phyloP scores from a whole-genome alignment of 1,140 invertebrate genomes.

The Zaprionus camerounensis region DNA sequence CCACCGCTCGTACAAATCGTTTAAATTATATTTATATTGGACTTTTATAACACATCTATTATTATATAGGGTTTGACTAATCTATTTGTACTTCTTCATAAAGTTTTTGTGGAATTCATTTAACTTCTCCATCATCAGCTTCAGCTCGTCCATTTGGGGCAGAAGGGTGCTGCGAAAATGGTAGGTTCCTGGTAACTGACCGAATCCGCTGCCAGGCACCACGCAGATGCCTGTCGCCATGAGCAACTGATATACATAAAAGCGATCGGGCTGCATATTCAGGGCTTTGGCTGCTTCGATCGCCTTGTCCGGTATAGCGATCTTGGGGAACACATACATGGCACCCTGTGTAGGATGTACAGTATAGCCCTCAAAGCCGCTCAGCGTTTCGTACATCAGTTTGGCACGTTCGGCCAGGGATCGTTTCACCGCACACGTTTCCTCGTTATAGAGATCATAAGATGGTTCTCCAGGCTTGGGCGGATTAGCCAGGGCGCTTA shows the following conservation, averaged over 20 bases:
- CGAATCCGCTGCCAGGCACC: constrained; percentile 97
- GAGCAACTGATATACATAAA: constrained; percentile 97
- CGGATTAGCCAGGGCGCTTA: constrained; percentile 90
- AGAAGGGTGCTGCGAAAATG: constrained; percentile 98
- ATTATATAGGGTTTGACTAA: too few species aligned
- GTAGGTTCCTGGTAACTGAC: constrained; percentile 96
- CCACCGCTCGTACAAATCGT: not conserved
- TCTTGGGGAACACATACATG: constrained; percentile 98
- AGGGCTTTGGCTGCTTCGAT: constrained; percentile 90
- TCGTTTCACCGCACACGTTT: constrained; percentile 91
- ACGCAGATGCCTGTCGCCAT: constrained; percentile 95
- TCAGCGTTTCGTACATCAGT: constrained; percentile 96
- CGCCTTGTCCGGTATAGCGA: constrained; percentile 91
- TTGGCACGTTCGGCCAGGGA: constrained; percentile 91
- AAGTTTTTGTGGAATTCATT: constrained; percentile 94
- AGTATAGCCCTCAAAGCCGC: constrained; percentile 94
- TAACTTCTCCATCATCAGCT: constrained; percentile 93
- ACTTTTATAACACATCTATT: too few species aligned
- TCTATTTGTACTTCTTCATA: constrained; percentile 90
- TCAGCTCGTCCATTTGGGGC: constrained; percentile 93
- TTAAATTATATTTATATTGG: too few species aligned
- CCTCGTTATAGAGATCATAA: constrained; percentile 90
- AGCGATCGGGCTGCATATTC: constrained; percentile 92
- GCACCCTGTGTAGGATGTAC: constrained; percentile 96
- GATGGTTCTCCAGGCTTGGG: constrained; percentile 93